Percentiles rank a stretch among this genome's conserved stretches.
phyloP scores from a whole-genome alignment of 2,113 vertebrate species.

The Epinephelus lanceolatus region DNA sequence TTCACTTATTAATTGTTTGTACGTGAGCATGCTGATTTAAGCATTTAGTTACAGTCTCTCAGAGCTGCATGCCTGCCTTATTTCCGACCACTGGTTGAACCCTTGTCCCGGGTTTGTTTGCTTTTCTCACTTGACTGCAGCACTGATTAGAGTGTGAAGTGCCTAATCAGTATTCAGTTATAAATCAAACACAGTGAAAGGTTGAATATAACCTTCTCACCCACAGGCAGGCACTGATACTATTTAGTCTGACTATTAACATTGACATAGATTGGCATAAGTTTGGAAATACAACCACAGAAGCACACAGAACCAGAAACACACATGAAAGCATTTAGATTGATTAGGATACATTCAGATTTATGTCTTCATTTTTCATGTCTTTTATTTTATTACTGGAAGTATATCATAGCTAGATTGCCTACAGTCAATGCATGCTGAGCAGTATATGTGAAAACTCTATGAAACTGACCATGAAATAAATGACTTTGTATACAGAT shows the following conservation, averaged over 20 bases:
- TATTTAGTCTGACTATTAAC: background rate
- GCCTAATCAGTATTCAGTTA: background rate
- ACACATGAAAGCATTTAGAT: background rate
- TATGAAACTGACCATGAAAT: too few species aligned
- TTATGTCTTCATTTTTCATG: background rate
- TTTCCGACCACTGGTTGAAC: background rate
- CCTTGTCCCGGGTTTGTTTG: background rate
- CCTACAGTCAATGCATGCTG: background rate
- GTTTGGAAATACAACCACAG: background rate
- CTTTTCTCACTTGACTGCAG: background rate
- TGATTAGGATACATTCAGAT: background rate
- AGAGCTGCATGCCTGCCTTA: background rate
- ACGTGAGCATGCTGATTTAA: too few species aligned
- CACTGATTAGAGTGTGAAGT: constrained; percentile 3
- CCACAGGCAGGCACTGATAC: background rate
- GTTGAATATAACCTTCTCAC: background rate
- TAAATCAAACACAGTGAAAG: background rate
- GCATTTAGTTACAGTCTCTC: too few species aligned
- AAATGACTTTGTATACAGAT: too few species aligned
- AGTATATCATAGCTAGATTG: background rate
- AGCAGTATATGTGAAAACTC: background rate
- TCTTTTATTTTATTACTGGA: background rate
- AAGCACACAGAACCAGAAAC: background rate
- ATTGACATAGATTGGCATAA: background rate
- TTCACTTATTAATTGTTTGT: too few species aligned